Evolutionary conservation across 2,888 invertebrate species (phyloP).

Genomic region (Pristionchus mayeri): DNA sequence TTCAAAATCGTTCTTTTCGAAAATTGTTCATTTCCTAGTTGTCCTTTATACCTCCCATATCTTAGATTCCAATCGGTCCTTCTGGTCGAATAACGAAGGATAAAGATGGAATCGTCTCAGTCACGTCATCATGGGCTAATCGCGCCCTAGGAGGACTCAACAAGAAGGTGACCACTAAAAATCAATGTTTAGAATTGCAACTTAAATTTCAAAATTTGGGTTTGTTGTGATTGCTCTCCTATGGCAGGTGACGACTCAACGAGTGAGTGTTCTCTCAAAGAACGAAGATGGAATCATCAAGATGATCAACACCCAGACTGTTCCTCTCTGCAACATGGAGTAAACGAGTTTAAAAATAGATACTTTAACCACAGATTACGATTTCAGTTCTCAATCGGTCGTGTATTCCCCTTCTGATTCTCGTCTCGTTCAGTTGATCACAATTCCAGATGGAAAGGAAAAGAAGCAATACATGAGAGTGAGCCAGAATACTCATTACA

Average conservation of each 20-base stretch:
- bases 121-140: conserved; percentile 68
- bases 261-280: conserved; percentile 7
- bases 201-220: neutral
- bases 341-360: neutral
- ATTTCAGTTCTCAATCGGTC: conserved; percentile 57
- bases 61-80: conserved; percentile 56
- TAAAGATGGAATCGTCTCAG: conserved; percentile 53
- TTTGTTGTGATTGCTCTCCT: too few relatives aligned
- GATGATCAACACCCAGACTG: conserved; percentile 37
- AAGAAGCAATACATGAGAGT: conserved; percentile 68
- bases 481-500: neutral
- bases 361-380: neutral
- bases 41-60: neutral
- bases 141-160: conserved; percentile 58
- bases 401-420: conserved; percentile 60
- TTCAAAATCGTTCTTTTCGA: neutral
- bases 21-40: neutral
- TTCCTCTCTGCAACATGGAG: conserved; percentile 5
- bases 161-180: conserved; percentile 24
- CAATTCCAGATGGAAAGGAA: conserved; percentile 67
- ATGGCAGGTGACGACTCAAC: conserved; percentile 43
- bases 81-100: conserved; percentile 58
- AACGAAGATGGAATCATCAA: conserved; percentile 23
- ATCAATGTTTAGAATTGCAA: neutral
- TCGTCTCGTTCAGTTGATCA: conserved; percentile 66